These are phyloP conservation scores for Campylomormyrus numenius DNA, from an alignment of 2,113 vertebrate genomes.

Conservation along the genomic window DNA sequence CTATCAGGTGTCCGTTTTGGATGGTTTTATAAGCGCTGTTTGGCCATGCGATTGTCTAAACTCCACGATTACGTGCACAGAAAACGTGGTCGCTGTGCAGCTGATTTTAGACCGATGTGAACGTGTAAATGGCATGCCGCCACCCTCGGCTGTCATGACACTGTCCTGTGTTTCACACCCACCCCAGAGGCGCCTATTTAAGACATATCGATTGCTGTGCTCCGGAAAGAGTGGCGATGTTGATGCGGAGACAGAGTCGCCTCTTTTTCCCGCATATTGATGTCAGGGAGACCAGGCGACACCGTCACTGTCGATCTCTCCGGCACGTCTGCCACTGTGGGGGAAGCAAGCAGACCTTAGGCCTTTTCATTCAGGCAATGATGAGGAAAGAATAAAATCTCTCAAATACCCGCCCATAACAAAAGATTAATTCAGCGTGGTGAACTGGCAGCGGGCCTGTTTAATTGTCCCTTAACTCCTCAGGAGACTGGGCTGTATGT, in stretches of 20 bases:
- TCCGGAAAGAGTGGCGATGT: neutral
- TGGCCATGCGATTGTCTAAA: neutral
- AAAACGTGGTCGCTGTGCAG: neutral
- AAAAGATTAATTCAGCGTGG: neutral
- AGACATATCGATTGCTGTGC: neutral
- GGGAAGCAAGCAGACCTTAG: neutral
- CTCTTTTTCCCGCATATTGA: neutral
- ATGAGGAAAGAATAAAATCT: neutral
- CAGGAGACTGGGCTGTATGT: neutral
- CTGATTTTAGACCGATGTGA: neutral
- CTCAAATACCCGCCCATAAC: neutral
- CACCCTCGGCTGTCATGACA: neutral
- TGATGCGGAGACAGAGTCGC: neutral
- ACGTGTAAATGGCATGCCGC: neutral
- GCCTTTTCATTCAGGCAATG: neutral
- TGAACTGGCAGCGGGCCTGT: neutral
- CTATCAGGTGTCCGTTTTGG: neutral
- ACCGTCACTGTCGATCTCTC: neutral
- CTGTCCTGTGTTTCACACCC: neutral
- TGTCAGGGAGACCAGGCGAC: neutral
- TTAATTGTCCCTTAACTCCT: neutral
- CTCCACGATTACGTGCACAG: neutral
- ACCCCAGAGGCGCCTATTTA: neutral
- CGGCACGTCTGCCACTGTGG: neutral
- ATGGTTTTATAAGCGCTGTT: neutral